These are phyloP conservation scores for Drosophila mimica DNA, from an alignment of 2,888 invertebrate genomes.

Conservation along the genomic window DNA sequence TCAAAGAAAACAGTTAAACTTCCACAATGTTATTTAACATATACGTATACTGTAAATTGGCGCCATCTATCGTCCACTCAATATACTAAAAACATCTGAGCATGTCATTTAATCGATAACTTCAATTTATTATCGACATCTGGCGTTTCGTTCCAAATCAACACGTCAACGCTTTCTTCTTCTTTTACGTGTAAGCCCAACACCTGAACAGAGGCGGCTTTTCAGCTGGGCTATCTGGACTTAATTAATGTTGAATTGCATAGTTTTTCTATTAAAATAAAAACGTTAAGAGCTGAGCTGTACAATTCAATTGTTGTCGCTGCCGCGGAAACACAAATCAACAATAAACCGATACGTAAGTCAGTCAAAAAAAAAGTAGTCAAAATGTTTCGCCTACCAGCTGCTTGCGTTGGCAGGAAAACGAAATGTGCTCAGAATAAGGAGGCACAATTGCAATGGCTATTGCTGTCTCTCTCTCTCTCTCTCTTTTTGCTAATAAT, in stretches of 20 bases:
- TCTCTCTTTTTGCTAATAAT: neutral
- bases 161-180: conserved; percentile 69
- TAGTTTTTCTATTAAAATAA: conserved; percentile 42
- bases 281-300: conserved; percentile 27
- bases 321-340: conserved; percentile 15
- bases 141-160: conserved; percentile 55
- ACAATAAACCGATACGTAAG: conserved; percentile 51
- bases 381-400: conserved; percentile 42
- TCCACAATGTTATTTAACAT: conserved; percentile 21
- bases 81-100: conserved; percentile 11
- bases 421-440: conserved; percentile 25
- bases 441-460: no score
- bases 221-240: conserved; percentile 21
- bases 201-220: conserved; percentile 55
- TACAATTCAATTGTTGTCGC: neutral
- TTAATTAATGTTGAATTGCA: conserved; percentile 30
- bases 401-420: conserved; percentile 75
- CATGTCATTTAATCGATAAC: conserved; percentile 30
- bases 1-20: neutral
- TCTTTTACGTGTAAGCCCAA: conserved; percentile 50
- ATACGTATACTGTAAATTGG: conserved; percentile 5
- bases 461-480: conserved; percentile 33
- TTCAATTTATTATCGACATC: conserved; percentile 32
- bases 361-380: conserved; percentile 8
- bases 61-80: conserved; percentile 27